Conservation (phyloP, 2,113 vertebrate genomes). For the Ahaetulla prasina region DNA sequence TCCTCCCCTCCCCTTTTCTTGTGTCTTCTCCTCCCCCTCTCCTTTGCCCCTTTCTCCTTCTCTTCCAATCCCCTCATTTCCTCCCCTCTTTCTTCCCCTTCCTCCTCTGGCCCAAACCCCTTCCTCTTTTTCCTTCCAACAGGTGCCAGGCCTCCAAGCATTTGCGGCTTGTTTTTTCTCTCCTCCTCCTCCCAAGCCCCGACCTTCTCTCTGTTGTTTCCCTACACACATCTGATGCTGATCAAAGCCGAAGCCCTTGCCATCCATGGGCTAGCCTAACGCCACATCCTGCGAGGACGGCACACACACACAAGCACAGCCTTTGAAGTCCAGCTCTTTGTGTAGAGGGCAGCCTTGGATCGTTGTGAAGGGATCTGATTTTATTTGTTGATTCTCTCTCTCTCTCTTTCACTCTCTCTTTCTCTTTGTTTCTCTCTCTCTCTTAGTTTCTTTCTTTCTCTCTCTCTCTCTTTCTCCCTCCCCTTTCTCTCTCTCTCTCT, state of each 20-base stretch:
- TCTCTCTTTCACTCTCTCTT: accelerated
- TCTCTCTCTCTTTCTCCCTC: too few species aligned
- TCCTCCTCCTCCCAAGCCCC: not conserved
- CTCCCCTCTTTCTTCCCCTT: too few species aligned
- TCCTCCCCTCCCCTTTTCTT: too few species aligned
- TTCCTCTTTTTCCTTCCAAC: not conserved
- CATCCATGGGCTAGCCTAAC: not conserved
- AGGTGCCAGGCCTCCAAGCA: not conserved
- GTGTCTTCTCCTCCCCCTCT: too few species aligned
- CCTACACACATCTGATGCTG: constrained; percentile 2
- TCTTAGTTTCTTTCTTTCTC: too few species aligned
- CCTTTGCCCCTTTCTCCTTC: too few species aligned
- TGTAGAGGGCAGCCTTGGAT: not conserved
- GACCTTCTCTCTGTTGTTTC: not conserved
- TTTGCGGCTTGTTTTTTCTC: not conserved
- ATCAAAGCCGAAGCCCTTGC: constrained; percentile 3
- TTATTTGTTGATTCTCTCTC: not conserved
- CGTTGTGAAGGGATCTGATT: not conserved
- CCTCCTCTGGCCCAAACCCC: not conserved
- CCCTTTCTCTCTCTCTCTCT: too few species aligned
- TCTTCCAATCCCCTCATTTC: accelerated
- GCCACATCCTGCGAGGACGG: accelerated
- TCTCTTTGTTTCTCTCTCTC: accelerated
- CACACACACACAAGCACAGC: not conserved
- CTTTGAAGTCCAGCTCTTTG: constrained; percentile 33